These are phyloP conservation scores for Lampropteryx suffumata DNA, from an alignment of 2,888 invertebrate genomes.

Conservation along the genomic window DNA sequence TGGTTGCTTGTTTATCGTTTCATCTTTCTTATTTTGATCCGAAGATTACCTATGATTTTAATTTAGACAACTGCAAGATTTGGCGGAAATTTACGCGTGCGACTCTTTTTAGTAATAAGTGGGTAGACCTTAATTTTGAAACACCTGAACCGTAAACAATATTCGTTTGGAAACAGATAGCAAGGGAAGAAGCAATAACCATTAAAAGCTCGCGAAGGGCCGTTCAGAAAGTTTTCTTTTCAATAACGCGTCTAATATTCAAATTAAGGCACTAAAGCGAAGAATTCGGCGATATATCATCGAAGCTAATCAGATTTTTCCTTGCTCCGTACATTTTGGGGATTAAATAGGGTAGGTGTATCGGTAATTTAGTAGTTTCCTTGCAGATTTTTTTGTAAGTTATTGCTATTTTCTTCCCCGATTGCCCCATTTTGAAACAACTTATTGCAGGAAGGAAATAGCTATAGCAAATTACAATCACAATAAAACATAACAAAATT, in stretches of 20 bases:
- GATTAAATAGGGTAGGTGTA: constrained; percentile 37
- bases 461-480: background rate
- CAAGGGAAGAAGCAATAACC: constrained; percentile 75
- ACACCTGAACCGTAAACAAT: constrained; percentile 51
- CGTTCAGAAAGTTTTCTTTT: constrained; percentile 78
- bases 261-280: constrained; percentile 78
- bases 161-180: constrained; percentile 50
- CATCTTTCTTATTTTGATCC: background rate
- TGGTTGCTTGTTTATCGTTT: constrained; percentile 4
- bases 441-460: constrained; percentile 3
- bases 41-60: no score
- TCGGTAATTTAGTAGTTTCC: constrained; percentile 35
- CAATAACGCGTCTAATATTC: constrained; percentile 83
- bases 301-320: constrained; percentile 51
- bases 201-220: constrained; percentile 76
- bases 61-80: no score
- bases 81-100: no score
- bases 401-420: constrained; percentile 19
- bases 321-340: constrained; percentile 36
- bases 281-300: constrained; percentile 79
- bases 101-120: background rate
- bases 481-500: constrained; percentile 21
- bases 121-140: constrained; percentile 19
- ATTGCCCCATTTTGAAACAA: constrained; percentile 11
- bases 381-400: constrained; percentile 28